Conservation (phyloP, 2,888 invertebrate species). For the Acronicta psi region DNA sequence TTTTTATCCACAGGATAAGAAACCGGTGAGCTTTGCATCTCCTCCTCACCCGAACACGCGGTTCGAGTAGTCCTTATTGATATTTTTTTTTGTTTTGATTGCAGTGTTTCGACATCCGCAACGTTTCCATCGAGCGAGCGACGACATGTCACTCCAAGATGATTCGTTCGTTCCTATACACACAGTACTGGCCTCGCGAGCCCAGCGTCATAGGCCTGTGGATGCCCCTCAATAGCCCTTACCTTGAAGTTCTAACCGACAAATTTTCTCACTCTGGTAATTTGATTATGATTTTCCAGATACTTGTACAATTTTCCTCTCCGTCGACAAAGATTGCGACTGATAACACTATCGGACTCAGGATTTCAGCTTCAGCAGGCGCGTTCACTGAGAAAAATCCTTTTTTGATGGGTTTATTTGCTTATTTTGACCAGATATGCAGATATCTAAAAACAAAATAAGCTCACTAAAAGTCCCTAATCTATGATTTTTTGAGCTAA, state of each 20-base stretch:
- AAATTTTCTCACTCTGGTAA: constrained; percentile 74
- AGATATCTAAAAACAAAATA: too few relatives aligned
- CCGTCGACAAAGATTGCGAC: too few relatives aligned
- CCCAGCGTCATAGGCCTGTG: constrained; percentile 83
- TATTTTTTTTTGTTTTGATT: constrained; percentile 12
- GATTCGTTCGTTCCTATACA: constrained; percentile 84
- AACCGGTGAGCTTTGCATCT: constrained; percentile 61
- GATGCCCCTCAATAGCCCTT: constrained; percentile 72
- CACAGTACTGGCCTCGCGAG: constrained; percentile 87
- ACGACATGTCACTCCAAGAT: constrained; percentile 74
- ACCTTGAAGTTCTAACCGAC: constrained; percentile 71
- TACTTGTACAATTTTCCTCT: too few relatives aligned
- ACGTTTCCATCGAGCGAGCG: constrained; percentile 75
- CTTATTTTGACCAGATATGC: too few relatives aligned
- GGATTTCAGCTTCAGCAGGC: too few relatives aligned
- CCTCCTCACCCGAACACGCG: background rate
- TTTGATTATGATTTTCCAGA: constrained; percentile 17
- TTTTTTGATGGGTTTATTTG: too few relatives aligned
- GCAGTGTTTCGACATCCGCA: constrained; percentile 76
- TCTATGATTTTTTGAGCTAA: too few relatives aligned
- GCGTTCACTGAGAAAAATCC: too few relatives aligned
- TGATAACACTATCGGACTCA: too few relatives aligned
- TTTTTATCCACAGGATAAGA: constrained; percentile 57
- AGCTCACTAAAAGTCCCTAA: too few relatives aligned
- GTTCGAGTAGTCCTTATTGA: too few relatives aligned